Evolutionary conservation across 2,113 vertebrate genomes (phyloP), one percentile per base, ranked within the genome.

Genomic region (Xiphophorus hellerii): DNA sequence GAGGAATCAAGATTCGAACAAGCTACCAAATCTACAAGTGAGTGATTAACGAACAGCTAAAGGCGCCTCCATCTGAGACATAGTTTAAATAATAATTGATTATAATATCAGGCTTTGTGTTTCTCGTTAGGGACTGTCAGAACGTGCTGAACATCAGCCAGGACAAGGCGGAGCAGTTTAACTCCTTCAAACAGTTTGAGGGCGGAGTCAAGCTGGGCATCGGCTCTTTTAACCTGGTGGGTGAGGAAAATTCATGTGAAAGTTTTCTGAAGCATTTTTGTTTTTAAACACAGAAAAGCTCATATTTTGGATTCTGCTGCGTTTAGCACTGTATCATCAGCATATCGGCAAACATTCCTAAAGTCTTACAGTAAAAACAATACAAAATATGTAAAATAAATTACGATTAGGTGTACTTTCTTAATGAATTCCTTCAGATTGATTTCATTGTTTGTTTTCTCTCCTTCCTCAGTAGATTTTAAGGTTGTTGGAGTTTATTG

Each of bases 1-100:
- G 98, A 84, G 97, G 97, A 54, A 95, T 99, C 80, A 98, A 98
- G 94, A 96, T 98, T 78, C 94, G 97, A 85, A 98, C 96, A 20
- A 98, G 97, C 94, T 97, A 97, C 88, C 97, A 98, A 89, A 99
- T 98, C 88, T 99, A 98, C 94, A 98, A 98, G 98, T 99, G 93
- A 94, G 96, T 88, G 30, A 44, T 44, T 4, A 13, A 35, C 13
- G 12, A 10, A 3, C 51, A 28, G 8, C 17, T 8, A 9, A 15
- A 30, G 7, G 12, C 4, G 3, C 27, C 11, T 62, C 29, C 61
- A 30, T 58, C 22, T 9, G 22, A 17, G 11, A 31, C 5, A 29
- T 7, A 14, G 0, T 31, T 30, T 8, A 62, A 31, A 9, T 62
- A 2, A 58, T 58, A 10, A 12, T 14, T 11, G 31, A 7, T 11